Evolutionary conservation across 2,888 invertebrate species (phyloP).

Genomic region (Mycogona germanica): DNA sequence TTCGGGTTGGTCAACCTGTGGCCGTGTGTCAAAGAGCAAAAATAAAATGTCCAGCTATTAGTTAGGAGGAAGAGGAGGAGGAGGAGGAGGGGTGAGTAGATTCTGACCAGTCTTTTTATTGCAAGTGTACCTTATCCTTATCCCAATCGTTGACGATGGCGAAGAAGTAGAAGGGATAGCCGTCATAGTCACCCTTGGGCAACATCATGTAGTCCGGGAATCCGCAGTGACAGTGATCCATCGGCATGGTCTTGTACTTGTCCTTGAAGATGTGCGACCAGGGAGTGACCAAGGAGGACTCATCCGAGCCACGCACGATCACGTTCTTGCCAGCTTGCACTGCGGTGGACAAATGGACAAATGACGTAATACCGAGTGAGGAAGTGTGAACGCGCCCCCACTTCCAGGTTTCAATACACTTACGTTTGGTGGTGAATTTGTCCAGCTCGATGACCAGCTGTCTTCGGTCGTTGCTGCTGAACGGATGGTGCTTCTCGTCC

Average conservation of each 20-base stretch:
- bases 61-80: no score
- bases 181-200: conserved; percentile 54
- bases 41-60: no score
- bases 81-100: no score
- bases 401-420: no score
- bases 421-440: conserved; percentile 6
- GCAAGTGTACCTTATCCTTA: conserved; percentile 24
- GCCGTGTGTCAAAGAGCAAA: background rate
- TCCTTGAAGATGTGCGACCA: conserved; percentile 25
- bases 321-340: conserved; percentile 21
- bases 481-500: background rate
- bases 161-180: conserved; percentile 51
- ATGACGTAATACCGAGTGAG: no score
- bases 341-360: background rate
- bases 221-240: conserved; percentile 37
- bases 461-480: background rate
- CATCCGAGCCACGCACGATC: conserved; percentile 24
- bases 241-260: conserved; percentile 23
- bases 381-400: no score
- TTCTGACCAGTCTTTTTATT: background rate
- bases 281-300: conserved; percentile 27
- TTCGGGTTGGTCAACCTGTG: background rate
- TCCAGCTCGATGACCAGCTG: conserved; percentile 8
- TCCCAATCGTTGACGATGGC: conserved; percentile 42
- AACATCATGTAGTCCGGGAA: conserved; percentile 57